Conservation (phyloP, 2,113 vertebrate genomes). For the Rhinopomastus cyanomelas region DNA sequence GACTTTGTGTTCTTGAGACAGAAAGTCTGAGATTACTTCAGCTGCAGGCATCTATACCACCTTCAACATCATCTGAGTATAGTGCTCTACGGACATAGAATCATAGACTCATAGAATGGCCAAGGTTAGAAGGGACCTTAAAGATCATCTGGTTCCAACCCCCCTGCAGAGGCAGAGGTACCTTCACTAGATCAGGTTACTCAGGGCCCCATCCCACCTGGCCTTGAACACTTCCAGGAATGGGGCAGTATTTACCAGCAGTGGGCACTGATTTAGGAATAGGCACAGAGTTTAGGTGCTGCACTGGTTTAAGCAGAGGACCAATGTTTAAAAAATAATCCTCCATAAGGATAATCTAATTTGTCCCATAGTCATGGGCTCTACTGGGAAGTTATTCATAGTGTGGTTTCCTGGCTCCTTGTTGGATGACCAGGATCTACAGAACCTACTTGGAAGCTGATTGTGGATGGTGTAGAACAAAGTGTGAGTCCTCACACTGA, state of each 20-base stretch:
- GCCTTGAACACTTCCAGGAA: no score
- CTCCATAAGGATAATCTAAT: fast-evolving
- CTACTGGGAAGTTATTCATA: fast-evolving
- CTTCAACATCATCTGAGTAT: neutral
- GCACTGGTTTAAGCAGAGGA: neutral
- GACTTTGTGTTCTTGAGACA: neutral
- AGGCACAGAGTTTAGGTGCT: neutral
- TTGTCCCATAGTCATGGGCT: neutral
- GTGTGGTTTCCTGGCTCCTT: no score
- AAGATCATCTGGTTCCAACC: no score
- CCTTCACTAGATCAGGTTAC: no score
- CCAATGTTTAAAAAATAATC: neutral
- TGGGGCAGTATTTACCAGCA: neutral
- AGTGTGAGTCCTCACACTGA: no score
- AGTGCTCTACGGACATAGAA: neutral
- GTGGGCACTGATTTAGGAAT: neutral
- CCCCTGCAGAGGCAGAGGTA: no score
- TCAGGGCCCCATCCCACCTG: no score
- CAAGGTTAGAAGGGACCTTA: no score
- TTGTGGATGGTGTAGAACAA: no score
- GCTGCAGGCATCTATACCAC: neutral
- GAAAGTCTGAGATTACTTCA: neutral
- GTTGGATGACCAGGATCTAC: no score
- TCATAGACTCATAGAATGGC: neutral
- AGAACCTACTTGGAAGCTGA: no score